Evolutionary conservation across 2,797 vertebrate species (phyloP).

Genomic region (Acropternis orthonyx): DNA sequence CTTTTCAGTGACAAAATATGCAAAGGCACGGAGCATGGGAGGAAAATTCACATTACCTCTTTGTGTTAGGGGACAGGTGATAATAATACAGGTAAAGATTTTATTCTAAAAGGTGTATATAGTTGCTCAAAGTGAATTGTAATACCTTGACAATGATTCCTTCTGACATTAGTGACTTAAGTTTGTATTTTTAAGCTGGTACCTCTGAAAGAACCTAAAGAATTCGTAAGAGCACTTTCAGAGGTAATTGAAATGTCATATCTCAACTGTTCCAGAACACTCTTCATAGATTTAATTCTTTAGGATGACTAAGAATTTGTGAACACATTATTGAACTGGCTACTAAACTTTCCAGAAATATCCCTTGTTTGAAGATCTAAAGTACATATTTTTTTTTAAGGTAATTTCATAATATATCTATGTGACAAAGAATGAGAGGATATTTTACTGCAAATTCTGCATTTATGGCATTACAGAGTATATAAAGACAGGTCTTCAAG

Average conservation of each 20-base stretch:
- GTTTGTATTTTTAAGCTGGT: not conserved
- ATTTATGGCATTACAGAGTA: not conserved
- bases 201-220: not conserved
- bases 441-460: not conserved
- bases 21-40: not conserved
- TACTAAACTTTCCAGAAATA: not conserved
- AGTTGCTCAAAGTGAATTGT: not conserved
- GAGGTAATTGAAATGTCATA: not conserved
- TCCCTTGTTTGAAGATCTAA: not conserved
- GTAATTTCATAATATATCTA: not conserved
- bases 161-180: not conserved
- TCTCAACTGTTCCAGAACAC: not conserved
- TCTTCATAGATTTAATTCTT: not conserved
- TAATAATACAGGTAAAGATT: not conserved
- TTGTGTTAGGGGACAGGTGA: not conserved
- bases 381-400: not conserved
- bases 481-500: not conserved
- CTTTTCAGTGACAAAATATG: not conserved
- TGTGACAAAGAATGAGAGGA: not conserved
- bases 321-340: accelerated
- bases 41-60: not conserved
- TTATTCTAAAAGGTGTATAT: not conserved
- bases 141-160: not conserved
- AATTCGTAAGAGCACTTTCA: not conserved
- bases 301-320: not conserved